These are phyloP conservation scores for Cydia fagiglandana DNA, from an alignment of 1,140 invertebrate genomes.

Conservation along the genomic window DNA sequence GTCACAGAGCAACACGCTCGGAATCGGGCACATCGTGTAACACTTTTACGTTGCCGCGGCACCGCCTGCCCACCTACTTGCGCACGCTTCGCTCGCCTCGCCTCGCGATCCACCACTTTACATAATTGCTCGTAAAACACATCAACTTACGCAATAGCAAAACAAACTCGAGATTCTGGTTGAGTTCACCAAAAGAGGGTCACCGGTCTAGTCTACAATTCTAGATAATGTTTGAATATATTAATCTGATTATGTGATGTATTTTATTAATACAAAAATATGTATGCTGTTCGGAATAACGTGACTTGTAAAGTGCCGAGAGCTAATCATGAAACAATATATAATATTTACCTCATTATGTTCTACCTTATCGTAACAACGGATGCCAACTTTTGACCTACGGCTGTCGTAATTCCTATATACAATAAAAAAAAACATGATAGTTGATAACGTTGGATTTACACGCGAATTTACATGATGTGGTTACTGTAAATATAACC, in stretches of 20 bases:
- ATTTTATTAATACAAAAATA: constrained; percentile 18
- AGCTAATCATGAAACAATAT: not conserved
- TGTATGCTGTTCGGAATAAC: not conserved
- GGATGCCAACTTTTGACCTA: not conserved
- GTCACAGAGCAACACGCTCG: constrained; percentile 50
- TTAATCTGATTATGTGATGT: constrained; percentile 4
- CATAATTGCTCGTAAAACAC: constrained; percentile 73
- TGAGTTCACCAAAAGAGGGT: constrained; percentile 42
- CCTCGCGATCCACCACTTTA: constrained; percentile 62
- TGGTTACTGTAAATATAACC: not conserved
- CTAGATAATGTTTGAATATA: constrained; percentile 26
- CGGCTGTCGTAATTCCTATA: not conserved
- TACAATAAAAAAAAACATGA: not conserved
- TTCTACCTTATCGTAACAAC: not conserved
- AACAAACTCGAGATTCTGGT: constrained; percentile 67
- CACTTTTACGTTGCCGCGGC: constrained; percentile 72
- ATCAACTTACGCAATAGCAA: constrained; percentile 66
- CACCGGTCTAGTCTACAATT: constrained; percentile 49
- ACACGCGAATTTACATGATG: not conserved
- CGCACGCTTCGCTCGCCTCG: constrained; percentile 39
- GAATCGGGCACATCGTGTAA: constrained; percentile 71
- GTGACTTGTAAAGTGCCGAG: not conserved
- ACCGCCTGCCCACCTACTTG: constrained; percentile 52
- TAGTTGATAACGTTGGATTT: not conserved
- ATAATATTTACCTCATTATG: not conserved